Evolutionary conservation across 2,797 vertebrate genomes (phyloP), one percentile per base, ranked within the genome.

Genomic region (Tarsius wallacei): DNA sequence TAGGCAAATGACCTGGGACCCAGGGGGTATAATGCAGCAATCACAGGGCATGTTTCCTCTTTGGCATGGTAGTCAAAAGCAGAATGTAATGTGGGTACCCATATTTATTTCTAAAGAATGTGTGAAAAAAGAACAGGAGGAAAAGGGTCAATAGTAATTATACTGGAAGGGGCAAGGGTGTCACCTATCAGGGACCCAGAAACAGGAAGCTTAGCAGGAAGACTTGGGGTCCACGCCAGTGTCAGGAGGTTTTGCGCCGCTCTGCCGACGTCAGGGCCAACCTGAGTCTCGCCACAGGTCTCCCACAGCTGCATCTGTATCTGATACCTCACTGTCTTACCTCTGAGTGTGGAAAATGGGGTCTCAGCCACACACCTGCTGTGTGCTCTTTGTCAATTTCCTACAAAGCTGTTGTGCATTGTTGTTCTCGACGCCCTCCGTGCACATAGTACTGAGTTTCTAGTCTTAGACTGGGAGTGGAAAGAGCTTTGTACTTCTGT

Each of bases 221-320:
- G 49, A 19, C 68, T 10, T 17, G 28, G 57, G 73, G 47, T 16
- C n/a, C 24, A 8, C 1, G 1, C 33, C 9, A 19, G 31, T 21
- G 7, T 36, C 24, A 24, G 61, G 61, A n/a, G 53, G 63, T 19
- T 51, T 36, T 24, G 8, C 17, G 33, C 0, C 9, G 3, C 3
- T 55, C 33, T 36, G 33, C 71, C 13, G 14, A 8, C 42, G 42
- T 42, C 42, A 42, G 42, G n/a, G n/a, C n/a, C n/a, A n/a, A n/a
- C n/a, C n/a, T n/a, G n/a, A n/a, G 1, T 12, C 0, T 4, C 4
- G 0, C 66, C 0, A 0, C 21, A 5, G 49, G 2, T 1, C 47
- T 7, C 24, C 16, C 31, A 0, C 1, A 15, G 28, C 11, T 2
- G 10, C 0, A 7, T 49, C 7, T 11, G 55, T 2, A 0, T 1